Evolutionary conservation across 2,888 invertebrate species (phyloP).

Genomic region (Idaea biselata): DNA sequence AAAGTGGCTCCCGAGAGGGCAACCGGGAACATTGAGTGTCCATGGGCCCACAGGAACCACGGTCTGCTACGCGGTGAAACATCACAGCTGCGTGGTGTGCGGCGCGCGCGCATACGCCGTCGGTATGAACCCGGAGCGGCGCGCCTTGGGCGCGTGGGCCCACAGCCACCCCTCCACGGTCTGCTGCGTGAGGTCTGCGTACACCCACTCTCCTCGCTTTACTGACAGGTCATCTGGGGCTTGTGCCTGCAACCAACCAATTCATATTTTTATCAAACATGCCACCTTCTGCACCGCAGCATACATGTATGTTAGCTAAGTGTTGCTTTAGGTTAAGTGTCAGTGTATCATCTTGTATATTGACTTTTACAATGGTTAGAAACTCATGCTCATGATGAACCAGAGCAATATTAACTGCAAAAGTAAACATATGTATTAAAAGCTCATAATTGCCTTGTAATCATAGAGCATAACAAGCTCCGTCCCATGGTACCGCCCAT

Average conservation of each 20-base stretch:
- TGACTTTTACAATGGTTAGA: no score
- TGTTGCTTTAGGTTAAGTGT: no score
- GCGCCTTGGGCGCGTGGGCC: conserved; percentile 95
- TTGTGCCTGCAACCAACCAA: conserved; percentile 83
- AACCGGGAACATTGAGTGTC: no score
- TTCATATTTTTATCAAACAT: not conserved
- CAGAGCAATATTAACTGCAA: no score
- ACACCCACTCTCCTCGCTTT: conserved; percentile 96
- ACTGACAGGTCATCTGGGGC: conserved; percentile 96
- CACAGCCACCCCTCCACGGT: conserved; percentile 97
- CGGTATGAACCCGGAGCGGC: conserved; percentile 97
- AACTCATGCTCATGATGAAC: no score
- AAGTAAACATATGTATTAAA: no score
- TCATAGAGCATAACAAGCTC: conserved; percentile 97
- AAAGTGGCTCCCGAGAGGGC: no score
- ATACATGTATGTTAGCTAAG: no score
- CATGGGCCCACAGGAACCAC: no score
- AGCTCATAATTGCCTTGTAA: conserved; percentile 84
- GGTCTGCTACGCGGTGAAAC: not conserved
- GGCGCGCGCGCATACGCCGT: conserved; percentile 96
- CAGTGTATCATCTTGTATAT: no score
- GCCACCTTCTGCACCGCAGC: no score
- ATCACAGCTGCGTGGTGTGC: conserved; percentile 91
- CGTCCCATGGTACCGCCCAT: conserved; percentile 91
- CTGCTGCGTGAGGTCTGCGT: conserved; percentile 95